phyloP scores from a whole-genome alignment of 2,888 invertebrate genomes.

The Carterocephalus palaemon region DNA sequence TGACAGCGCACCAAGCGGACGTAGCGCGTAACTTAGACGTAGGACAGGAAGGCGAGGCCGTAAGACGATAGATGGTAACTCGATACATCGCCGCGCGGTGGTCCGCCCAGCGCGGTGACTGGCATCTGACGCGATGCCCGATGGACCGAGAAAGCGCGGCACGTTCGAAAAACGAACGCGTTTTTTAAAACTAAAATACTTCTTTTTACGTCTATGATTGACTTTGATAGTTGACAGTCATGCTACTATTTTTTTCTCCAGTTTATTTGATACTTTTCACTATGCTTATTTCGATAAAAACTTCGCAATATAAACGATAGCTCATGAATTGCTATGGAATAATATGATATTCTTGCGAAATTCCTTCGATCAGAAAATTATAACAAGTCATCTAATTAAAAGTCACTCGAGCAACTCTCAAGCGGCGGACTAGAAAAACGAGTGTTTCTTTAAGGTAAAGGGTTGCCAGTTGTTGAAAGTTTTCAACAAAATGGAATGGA shows the following conservation, averaged over 20 bases:
- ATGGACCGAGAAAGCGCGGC: conserved; percentile 76
- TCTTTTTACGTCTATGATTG: conserved; percentile 35
- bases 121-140: conserved; percentile 76
- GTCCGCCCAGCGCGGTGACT: conserved; percentile 64
- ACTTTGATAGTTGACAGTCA: conserved; percentile 39
- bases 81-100: conserved; percentile 66
- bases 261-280: conserved; percentile 16
- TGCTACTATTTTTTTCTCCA: conserved; percentile 25
- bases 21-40: conserved; percentile 73
- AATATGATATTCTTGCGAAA: no score
- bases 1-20: conserved; percentile 65
- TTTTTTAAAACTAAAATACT: conserved; percentile 37
- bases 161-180: conserved; percentile 60
- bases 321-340: no score
- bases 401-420: conserved; percentile 44
- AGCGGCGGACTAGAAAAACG: conserved; percentile 45
- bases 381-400: conserved; percentile 63
- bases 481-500: conserved; percentile 71
- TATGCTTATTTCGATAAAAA: background rate
- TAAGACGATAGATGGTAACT: conserved; percentile 75
- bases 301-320: background rate
- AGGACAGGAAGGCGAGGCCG: conserved; percentile 69
- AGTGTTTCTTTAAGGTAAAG: conserved; percentile 56
- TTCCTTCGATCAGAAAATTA: conserved; percentile 59
- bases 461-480: conserved; percentile 50